Percentiles rank a stretch among this genome's conserved stretches.
Conservation (phyloP, 1,140 invertebrate genomes). For the Xylocopa sonorina region DNA sequence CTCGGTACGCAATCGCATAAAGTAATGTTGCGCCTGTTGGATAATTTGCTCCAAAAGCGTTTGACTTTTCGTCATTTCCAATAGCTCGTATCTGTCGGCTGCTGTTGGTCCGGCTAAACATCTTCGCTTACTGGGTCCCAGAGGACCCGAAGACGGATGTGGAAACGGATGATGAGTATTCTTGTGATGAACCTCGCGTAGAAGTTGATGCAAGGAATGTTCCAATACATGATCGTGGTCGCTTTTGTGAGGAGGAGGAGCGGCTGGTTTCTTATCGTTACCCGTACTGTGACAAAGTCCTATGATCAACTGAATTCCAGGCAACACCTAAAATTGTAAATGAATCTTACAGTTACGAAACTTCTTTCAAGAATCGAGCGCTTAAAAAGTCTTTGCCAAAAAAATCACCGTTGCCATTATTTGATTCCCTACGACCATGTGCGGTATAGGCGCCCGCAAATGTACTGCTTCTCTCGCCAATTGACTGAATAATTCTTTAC, state of each 20-base stretch:
- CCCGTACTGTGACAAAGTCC: conserved; percentile 90
- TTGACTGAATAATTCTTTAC: conserved; percentile 97
- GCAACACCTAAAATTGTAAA: conserved; percentile 88
- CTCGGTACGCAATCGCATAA: conserved; percentile 94
- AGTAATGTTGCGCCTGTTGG: conserved; percentile 97
- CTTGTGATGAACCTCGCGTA: conserved; percentile 95
- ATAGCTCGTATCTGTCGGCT: conserved; percentile 91
- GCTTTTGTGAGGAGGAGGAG: conserved; percentile 83
- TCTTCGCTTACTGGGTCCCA: conserved; percentile 94
- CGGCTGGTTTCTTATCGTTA: conserved; percentile 83
- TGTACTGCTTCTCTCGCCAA: conserved; percentile 97
- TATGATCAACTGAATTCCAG: conserved; percentile 94
- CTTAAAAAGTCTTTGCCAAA: too few relatives aligned
- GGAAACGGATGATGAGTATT: conserved; percentile 97
- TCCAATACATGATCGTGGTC: conserved; percentile 98
- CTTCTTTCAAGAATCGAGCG: too few relatives aligned
- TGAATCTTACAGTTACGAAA: too few relatives aligned
- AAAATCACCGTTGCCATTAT: conserved; percentile 93
- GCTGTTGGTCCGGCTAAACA: conserved; percentile 95
- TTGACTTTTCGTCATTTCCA: conserved; percentile 94
- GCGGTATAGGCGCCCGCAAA: conserved; percentile 94
- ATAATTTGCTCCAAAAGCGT: conserved; percentile 98
- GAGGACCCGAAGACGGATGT: conserved; percentile 94
- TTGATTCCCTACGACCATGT: conserved; percentile 98
- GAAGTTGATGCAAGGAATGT: conserved; percentile 96